These are phyloP conservation scores for Atractosteus spatula DNA, from an alignment of 2,113 vertebrate species.

Conservation along the genomic window DNA sequence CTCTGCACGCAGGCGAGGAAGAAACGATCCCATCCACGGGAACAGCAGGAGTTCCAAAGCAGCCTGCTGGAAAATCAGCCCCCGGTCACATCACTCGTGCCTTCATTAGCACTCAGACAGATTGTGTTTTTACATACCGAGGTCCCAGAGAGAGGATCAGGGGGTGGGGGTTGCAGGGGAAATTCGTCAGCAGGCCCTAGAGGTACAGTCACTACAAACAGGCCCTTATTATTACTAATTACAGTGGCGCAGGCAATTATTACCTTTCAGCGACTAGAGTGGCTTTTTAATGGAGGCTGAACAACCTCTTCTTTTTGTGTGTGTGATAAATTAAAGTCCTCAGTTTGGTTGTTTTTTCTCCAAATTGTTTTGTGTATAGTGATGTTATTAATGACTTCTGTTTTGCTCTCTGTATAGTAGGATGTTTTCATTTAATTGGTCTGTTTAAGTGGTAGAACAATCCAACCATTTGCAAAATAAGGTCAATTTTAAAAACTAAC, in stretches of 20 bases:
- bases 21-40: slow-evolving; percentile 14
- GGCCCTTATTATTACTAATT: slow-evolving; percentile 40
- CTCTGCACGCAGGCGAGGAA: not conserved
- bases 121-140: slow-evolving; percentile 63
- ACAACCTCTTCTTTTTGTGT: slow-evolving; percentile 6
- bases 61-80: slow-evolving; percentile 19
- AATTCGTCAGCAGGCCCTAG: slow-evolving; percentile 43
- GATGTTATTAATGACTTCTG: too few species aligned
- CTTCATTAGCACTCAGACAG: slow-evolving; percentile 59
- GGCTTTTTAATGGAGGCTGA: slow-evolving; percentile 11
- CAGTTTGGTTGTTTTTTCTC: not conserved
- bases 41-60: slow-evolving; percentile 29
- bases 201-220: slow-evolving; percentile 36
- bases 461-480: too few species aligned
- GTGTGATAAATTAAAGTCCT: slow-evolving; percentile 17
- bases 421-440: too few species aligned
- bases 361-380: too few species aligned
- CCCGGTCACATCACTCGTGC: slow-evolving; percentile 46
- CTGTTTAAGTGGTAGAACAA: too few species aligned
- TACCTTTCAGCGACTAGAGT: slow-evolving; percentile 17
- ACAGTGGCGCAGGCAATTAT: slow-evolving; percentile 20
- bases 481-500: too few species aligned
- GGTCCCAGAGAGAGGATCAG: slow-evolving; percentile 16
- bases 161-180: slow-evolving; percentile 37
- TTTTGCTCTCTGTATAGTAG: too few species aligned